phyloP scores from a whole-genome alignment of 2,113 vertebrate species.

The Sinocyclocheilus anshuiensis region DNA sequence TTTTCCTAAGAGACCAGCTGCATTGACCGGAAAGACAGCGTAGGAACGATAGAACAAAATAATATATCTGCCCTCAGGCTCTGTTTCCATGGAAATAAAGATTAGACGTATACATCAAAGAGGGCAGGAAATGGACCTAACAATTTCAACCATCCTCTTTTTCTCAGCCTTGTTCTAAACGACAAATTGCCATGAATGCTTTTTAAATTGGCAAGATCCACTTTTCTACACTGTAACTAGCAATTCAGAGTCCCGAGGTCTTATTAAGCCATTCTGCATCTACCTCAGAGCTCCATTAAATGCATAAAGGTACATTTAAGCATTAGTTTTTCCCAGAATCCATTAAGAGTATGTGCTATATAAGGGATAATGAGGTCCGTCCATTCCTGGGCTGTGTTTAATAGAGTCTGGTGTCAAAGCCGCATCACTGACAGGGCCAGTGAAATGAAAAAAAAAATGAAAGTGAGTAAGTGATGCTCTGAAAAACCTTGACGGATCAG shows the following conservation, averaged over 20 bases:
- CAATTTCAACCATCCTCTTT: neutral
- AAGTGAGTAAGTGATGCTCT: constrained; percentile 52
- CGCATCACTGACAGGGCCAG: neutral
- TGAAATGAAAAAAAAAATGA: constrained; percentile 57
- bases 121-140: constrained; percentile 10
- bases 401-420: constrained; percentile 36
- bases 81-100: constrained; percentile 52
- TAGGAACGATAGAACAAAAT: neutral
- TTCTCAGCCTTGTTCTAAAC: neutral
- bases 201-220: constrained; percentile 3
- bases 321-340: constrained; percentile 27
- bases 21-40: neutral
- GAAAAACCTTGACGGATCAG: constrained; percentile 52
- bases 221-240: constrained; percentile 28
- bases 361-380: constrained; percentile 39
- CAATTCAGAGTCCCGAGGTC: neutral
- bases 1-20: neutral
- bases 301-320: constrained; percentile 31
- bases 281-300: constrained; percentile 25
- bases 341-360: constrained; percentile 22
- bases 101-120: constrained; percentile 36
- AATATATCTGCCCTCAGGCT: constrained; percentile 9
- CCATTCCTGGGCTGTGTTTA: constrained; percentile 31
- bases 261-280: neutral
- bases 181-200: constrained; percentile 20